These are phyloP conservation scores for Zaprionus capensis DNA, from an alignment of 1,140 invertebrate species.

Conservation along the genomic window DNA sequence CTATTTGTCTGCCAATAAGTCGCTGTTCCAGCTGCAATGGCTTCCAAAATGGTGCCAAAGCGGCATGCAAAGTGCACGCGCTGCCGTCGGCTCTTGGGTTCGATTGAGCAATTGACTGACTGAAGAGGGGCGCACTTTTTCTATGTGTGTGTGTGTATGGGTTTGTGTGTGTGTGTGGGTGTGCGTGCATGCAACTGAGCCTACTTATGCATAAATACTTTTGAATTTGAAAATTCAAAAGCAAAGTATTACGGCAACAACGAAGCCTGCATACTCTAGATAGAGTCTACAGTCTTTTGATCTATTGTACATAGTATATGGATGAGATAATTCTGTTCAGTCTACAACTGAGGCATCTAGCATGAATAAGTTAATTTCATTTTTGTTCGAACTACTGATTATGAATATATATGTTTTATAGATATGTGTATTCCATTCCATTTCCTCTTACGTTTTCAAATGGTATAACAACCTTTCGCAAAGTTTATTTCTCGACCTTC, in stretches of 20 bases:
- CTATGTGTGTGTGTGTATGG: background rate
- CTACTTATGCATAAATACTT: slow-evolving; percentile 6
- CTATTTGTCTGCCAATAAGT: background rate
- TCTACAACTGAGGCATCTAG: background rate
- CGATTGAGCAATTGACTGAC: slow-evolving; percentile 6
- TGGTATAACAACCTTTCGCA: too few relatives aligned
- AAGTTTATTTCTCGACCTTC: too few relatives aligned
- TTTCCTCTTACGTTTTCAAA: too few relatives aligned
- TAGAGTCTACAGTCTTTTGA: background rate
- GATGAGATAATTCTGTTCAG: too few relatives aligned
- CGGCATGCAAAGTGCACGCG: slow-evolving; percentile 8
- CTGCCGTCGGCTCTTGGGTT: background rate
- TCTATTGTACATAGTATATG: background rate
- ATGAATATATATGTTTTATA: background rate
- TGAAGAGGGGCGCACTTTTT: background rate
- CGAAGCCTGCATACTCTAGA: background rate
- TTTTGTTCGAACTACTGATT: background rate
- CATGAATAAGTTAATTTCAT: too few relatives aligned
- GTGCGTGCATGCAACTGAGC: background rate
- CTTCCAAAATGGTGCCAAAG: background rate
- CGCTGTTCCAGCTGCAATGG: background rate
- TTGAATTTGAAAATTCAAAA: background rate
- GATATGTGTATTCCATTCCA: too few relatives aligned
- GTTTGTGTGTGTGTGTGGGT: too few relatives aligned
- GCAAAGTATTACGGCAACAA: background rate